Base-by-base conservation (phyloP, 92 coral and sea anemone species). In the Heteractis magnifica region DNA sequence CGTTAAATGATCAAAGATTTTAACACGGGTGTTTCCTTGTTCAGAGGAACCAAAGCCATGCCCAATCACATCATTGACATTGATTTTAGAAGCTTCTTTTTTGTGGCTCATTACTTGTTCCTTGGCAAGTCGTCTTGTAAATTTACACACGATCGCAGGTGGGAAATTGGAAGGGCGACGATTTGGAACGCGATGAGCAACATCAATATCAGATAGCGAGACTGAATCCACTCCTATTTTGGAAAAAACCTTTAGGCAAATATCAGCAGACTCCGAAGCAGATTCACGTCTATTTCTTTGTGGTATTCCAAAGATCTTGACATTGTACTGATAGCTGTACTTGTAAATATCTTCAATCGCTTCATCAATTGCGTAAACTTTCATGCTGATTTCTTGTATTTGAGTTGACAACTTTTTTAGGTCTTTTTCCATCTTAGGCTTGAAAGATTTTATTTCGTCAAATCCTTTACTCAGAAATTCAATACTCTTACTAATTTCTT, bases 311-410 rank as follows among this genome's bases (percentile, higher is more conserved):
- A 88, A 51, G 74, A 88, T 84, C 79, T 79, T 88, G 52, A 88
- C 26, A 84, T 88, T 88, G 77, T 88, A 84, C 86, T 88, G 88
- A 77, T 88, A 88, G 88, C 91, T 88, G 84, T 88, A 79, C 60
- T 75, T 84, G 65, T 77, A 60, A 41, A 56, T 79, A 49, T 83
- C 87, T 51, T 88, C 91, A n/a, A 88, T 79, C 19, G 85, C 91
- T 72, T 88, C 83, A 78, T 70, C 56, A n/a, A 88, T 86, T 56
- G 55, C 80, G 18, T 87, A 71, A 23, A 81, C 75, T 56, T 83
- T 70, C 44, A 56, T 21, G 56, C 73, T 75, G 71, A 83, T 79
- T 65, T 79, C 88, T 85, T 79, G 73, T 26, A 68, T 0, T 26
- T 68, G 73, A 68, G 73, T 68, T 21, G 73, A 68, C 73, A 68